Evolutionary conservation across 2,113 vertebrate genomes (phyloP), one percentile per base, ranked within the genome.

Genomic region (Motacilla tschutschensis): DNA sequence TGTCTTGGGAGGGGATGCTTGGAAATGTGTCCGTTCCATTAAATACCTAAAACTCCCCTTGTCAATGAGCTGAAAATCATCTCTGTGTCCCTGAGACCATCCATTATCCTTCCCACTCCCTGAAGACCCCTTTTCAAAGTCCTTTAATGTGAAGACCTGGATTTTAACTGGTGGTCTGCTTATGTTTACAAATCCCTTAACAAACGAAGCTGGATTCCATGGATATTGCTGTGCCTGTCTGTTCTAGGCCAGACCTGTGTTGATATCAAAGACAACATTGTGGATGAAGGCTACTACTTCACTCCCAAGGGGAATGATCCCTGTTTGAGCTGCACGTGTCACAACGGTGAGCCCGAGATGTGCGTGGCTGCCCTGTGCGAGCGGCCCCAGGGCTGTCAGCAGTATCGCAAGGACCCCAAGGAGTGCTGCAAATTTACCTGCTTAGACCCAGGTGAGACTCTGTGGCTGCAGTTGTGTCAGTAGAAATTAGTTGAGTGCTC

Each of bases 391-490:
- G 98, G 98, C 14, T 99, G 99, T 79, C 98, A 98, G 94, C 98
- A 99, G 85, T 99, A 99, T 66, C 98, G 97, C 29, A 99, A 99
- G 91, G 99, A 99, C 88, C 99, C 99, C 13, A 99, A 98, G 92
- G 99, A 99, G 91, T 99, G 99, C 97, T 99, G 99, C 98, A 99
- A 99, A 89, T 99, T 99, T 88, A 99, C 98, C 38, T 99, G 99
- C 59, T 96, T 99, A 41, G 99, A 99, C 94, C 98, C 98, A 96
- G 99, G 99, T 99, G 95, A 96, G 93, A 44, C 18, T 9, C 60
- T 36, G 3, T 10, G 11, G 38, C 53, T 62, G 9, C 29, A 16
- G 12, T 51, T 73, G 25, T 54, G n/a, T 59, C n/a, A 54, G 38
- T 40, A 20, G 19, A 55, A 67, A 31, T 25, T 0, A 63, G 5